These are phyloP conservation scores for Conger conger DNA, from an alignment of 2,113 vertebrate species.

Conservation along the genomic window DNA sequence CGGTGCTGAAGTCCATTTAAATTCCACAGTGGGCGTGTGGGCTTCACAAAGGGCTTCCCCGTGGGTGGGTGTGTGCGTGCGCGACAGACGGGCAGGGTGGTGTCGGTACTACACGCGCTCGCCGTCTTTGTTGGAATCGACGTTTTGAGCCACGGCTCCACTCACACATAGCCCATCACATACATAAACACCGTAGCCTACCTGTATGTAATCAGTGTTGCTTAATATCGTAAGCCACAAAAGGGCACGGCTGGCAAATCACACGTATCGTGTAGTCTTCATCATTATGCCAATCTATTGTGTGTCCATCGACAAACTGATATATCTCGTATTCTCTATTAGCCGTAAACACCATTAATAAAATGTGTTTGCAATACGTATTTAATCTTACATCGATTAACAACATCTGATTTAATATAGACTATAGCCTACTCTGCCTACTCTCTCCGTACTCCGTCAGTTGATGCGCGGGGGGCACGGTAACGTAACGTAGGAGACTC, in stretches of 20 bases:
- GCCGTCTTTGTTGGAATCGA: constrained; percentile 3
- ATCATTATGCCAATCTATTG: background rate
- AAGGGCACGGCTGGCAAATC: no score
- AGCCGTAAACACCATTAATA: background rate
- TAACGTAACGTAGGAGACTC: background rate
- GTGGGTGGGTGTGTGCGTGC: background rate
- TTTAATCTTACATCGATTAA: background rate
- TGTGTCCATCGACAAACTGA: background rate
- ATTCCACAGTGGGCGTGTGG: background rate
- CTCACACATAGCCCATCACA: background rate
- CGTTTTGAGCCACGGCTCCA: background rate
- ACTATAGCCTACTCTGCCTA: no score
- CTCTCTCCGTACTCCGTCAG: no score
- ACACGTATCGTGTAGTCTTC: background rate
- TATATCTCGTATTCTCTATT: background rate
- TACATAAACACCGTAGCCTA: background rate
- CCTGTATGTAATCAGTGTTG: background rate
- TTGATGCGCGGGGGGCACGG: background rate
- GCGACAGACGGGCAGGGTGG: constrained; percentile 2
- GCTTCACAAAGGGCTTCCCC: background rate
- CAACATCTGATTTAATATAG: background rate
- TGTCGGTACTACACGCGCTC: background rate
- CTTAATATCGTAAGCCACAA: background rate
- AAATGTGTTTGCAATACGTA: background rate
- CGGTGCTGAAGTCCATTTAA: background rate